These are phyloP conservation scores for Sakesphorus luctuosus DNA, from an alignment of 2,113 vertebrate species.

Conservation along the genomic window DNA sequence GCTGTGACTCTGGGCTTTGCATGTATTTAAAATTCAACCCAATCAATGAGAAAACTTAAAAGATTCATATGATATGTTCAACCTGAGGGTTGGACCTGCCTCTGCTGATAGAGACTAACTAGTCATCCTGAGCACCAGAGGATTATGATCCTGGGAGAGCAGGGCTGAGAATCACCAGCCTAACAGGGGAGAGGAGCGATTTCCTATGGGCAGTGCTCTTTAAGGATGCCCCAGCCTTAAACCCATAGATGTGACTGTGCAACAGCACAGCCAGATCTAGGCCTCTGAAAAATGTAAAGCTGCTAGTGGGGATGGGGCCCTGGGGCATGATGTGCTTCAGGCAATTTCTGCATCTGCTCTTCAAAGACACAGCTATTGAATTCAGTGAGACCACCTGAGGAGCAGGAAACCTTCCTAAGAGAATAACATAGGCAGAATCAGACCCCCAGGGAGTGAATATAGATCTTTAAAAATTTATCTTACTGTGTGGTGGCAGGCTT, in stretches of 20 bases:
- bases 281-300: neutral
- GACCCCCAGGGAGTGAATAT: neutral
- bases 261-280: neutral
- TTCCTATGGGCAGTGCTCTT: neutral
- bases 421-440: neutral
- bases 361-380: neutral
- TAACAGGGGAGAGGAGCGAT: neutral
- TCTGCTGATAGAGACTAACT: neutral
- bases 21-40: neutral
- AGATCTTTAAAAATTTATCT: neutral
- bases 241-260: neutral
- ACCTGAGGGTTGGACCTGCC: neutral
- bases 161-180: neutral
- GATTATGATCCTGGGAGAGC: neutral
- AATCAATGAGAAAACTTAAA: neutral
- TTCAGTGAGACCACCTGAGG: conserved; percentile 5
- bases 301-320: neutral
- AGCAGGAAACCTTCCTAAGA: neutral
- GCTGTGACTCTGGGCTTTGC: neutral
- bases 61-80: neutral
- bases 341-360: conserved; percentile 31
- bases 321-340: neutral
- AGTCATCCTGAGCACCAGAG: too few relatives aligned
- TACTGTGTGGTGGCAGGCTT: neutral
- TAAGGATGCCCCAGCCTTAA: neutral